Evolutionary conservation across 2,797 vertebrate species (phyloP).

Genomic region (Muscicapa comitata): DNA sequence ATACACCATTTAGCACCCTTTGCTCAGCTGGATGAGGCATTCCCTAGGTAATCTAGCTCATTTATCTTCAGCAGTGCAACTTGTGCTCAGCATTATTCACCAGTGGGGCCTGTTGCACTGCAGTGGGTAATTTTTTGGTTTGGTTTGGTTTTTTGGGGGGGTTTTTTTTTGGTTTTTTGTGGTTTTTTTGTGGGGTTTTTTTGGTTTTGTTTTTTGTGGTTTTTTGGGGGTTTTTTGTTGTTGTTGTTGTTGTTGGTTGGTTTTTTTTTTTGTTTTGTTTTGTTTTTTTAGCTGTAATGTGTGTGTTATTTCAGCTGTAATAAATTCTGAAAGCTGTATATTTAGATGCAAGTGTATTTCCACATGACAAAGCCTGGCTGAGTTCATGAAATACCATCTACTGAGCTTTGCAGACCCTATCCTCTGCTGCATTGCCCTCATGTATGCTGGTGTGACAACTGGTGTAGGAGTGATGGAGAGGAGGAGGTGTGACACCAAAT

Average conservation of each 20-base stretch:
- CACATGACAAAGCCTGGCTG: not conserved
- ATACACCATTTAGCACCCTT: not conserved
- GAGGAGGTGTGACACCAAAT: not conserved
- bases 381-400: not conserved
- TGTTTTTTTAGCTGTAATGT: not conserved
- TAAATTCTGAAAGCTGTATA: not conserved
- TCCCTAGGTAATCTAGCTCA: not conserved
- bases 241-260: too few species aligned
- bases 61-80: constrained; percentile 2
- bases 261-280: not conserved
- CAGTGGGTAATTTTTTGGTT: not conserved
- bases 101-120: not conserved
- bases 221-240: too few species aligned
- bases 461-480: not conserved
- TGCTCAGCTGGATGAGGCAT: not conserved
- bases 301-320: not conserved
- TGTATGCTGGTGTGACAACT: not conserved
- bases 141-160: not conserved
- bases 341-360: not conserved
- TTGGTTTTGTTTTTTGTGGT: not conserved
- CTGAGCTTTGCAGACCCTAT: not conserved
- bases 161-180: too few species aligned
- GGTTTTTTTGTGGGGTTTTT: too few species aligned
- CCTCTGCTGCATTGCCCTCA: not conserved
- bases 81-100: not conserved